Conservation (phyloP, 2,888 invertebrate species). For the Xanthorhoe designata region DNA sequence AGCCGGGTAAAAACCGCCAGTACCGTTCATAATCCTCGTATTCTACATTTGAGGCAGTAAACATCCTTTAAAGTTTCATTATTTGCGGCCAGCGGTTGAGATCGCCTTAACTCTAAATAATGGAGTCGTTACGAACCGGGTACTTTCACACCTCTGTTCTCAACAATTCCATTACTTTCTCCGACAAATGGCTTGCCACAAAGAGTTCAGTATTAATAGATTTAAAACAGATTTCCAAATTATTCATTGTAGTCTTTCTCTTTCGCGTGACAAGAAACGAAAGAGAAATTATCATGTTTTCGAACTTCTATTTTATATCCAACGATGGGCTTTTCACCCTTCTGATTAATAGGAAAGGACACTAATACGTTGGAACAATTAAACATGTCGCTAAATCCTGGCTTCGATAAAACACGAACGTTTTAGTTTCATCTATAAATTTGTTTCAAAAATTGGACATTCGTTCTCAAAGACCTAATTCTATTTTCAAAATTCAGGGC, state of each 20-base stretch:
- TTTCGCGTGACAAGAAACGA: not conserved
- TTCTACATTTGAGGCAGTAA: not conserved
- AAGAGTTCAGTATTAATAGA: conserved; percentile 32
- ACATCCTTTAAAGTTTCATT: conserved; percentile 22
- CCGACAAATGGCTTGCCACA: conserved; percentile 45
- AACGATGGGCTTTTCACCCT: no score
- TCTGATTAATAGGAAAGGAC: no score
- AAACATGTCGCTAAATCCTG: no score
- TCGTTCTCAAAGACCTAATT: no score
- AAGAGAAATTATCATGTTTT: not conserved
- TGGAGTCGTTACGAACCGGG: conserved; percentile 49
- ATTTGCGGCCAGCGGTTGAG: conserved; percentile 21
- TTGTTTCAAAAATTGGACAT: no score
- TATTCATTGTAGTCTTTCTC: conserved; percentile 3
- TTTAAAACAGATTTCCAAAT: conserved; percentile 9
- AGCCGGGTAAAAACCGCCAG: not conserved
- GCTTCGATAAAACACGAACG: no score
- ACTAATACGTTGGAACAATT: no score
- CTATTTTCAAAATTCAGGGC: no score
- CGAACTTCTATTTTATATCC: not conserved
- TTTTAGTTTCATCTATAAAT: no score
- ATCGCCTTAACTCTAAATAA: conserved; percentile 34
- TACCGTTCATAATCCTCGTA: not conserved
- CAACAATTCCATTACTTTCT: conserved; percentile 71
- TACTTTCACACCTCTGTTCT: conserved; percentile 70